Percentiles rank a stretch among this genome's conserved stretches.
Evolutionary conservation across 1,140 invertebrate species (phyloP).

Genomic region (Periplaneta americana): DNA sequence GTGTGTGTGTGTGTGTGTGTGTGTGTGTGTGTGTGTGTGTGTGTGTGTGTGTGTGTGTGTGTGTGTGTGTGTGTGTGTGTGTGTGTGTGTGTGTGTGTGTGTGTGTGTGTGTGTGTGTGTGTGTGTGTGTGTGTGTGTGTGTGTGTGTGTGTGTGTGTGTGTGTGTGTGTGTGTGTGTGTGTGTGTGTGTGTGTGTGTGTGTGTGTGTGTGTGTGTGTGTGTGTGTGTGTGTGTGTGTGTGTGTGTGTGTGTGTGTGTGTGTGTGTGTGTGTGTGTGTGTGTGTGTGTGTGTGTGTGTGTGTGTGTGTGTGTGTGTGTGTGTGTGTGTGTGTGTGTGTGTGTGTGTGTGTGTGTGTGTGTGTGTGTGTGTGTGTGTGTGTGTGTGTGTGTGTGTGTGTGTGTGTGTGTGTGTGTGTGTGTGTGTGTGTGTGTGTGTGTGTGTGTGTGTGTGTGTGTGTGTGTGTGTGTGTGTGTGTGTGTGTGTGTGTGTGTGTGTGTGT

Average conservation of each 20-base stretch:
- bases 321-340: conserved; percentile 22
- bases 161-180: conserved; percentile 22
- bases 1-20: conserved; percentile 22
- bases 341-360: conserved; percentile 22
- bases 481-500: conserved; percentile 17
- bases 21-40: conserved; percentile 22
- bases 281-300: conserved; percentile 22
- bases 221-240: conserved; percentile 22
- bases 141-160: conserved; percentile 22
- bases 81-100: conserved; percentile 22
- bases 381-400: conserved; percentile 22
- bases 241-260: conserved; percentile 22
- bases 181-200: conserved; percentile 22
- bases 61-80: conserved; percentile 22
- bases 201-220: conserved; percentile 22
- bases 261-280: conserved; percentile 21
- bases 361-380: conserved; percentile 22
- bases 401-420: conserved; percentile 22
- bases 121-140: conserved; percentile 22
- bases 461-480: conserved; percentile 17
- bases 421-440: conserved; percentile 10
- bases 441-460: conserved; percentile 13
- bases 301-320: conserved; percentile 22
- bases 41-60: conserved; percentile 21
- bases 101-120: conserved; percentile 22